Evolutionary conservation across 1,140 invertebrate genomes (phyloP), one percentile per base, ranked within the genome.

Genomic region (Drosophila micromelanica): DNA sequence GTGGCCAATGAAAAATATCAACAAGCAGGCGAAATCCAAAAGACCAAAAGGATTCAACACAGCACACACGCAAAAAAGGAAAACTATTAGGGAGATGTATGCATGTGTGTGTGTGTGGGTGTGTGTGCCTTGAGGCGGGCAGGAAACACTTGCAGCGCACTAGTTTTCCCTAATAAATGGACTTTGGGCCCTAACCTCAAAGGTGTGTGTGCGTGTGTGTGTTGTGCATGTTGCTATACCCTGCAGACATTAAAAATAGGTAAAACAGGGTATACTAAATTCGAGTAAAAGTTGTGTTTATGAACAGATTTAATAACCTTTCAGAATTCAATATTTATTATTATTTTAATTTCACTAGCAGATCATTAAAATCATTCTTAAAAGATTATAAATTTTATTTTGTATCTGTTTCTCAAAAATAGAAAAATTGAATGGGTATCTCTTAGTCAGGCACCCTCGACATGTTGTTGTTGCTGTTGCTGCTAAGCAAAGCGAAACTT

Each of bases 121-220:
- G 27, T 46, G 13, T 46, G 8, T 32, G 48, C 32, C 35, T 52
- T n/a, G 20, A 45, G 46, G 49, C 17, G 27, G 20, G 23, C 45
- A 51, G 55, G 38, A 42, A 48, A 23, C 32, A 48, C 57, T 48
- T 62, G 20, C 46, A 48, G 15, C 51, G 27, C 80, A 73, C 69
- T 73, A 76, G 73, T 76, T 80, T 68, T 59, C 78, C 59, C 78
- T 73, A 76, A 81, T 73, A 81, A 81, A 81, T 81, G 73, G 78
- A 76, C 65, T 77, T 76, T 46, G 55, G 68, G 38, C 23, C 45
- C 12, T 38, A 48, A 38, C 30, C 35, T 23, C 23, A 35, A 43
- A 59, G 40, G 42, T 51, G 13, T 5, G 48, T 9, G 48, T 13
- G 27, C 7, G 23, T 49, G 23, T 13, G 20, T n/a, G 45, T 27